Conservation (phyloP, 2,113 vertebrate species). For the Embiotoca jacksoni region DNA sequence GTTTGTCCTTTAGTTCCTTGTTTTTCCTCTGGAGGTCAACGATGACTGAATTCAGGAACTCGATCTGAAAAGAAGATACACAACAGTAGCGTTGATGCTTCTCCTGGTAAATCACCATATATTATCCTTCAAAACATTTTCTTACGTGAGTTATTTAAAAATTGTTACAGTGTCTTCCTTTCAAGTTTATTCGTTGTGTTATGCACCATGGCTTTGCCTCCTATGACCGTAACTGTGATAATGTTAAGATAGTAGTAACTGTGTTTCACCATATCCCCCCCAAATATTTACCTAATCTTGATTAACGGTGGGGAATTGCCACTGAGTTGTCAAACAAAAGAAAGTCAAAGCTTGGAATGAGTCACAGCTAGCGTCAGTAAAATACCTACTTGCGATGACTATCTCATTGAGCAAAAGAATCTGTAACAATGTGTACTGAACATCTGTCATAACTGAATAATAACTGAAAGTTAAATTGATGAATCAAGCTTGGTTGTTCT, state of each 20-base stretch:
- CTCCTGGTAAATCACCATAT: neutral
- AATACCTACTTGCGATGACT: neutral
- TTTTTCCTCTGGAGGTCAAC: slow-evolving; percentile 95
- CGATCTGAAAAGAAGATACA: slow-evolving; percentile 84
- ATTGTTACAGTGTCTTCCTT: too few relatives aligned
- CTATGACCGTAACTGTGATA: neutral
- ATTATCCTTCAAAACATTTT: neutral
- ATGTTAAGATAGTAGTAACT: neutral
- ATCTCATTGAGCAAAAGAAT: neutral
- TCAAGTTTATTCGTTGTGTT: neutral
- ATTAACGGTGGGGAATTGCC: neutral
- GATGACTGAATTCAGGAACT: slow-evolving; percentile 97
- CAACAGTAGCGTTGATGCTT: slow-evolving; percentile 20
- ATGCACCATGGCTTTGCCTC: too few relatives aligned
- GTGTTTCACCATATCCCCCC: neutral
- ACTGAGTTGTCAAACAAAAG: slow-evolving; percentile 38
- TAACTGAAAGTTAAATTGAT: neutral
- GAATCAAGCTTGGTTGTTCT: slow-evolving; percentile 39
- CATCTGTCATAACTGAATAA: too few relatives aligned
- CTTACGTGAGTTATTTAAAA: neutral
- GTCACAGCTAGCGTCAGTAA: neutral
- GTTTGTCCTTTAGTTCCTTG: slow-evolving; percentile 89
- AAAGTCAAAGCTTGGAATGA: slow-evolving; percentile 42
- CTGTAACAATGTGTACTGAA: neutral
- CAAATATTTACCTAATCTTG: neutral